phyloP scores from a whole-genome alignment of 2,888 invertebrate species.

The Cheilosia impressa region DNA sequence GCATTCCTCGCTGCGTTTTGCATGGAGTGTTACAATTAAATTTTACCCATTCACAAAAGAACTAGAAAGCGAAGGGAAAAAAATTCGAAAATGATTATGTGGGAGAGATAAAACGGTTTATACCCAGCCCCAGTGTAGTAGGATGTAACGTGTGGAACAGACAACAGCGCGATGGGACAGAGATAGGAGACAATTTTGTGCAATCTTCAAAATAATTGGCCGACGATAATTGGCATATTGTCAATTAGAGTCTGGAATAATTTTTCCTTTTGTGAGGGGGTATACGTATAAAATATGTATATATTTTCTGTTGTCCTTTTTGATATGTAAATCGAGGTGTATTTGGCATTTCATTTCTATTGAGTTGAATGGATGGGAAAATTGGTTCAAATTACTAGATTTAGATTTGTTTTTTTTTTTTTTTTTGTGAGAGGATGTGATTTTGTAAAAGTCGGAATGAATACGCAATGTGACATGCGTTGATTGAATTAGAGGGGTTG shows the following conservation, averaged over 20 bases:
- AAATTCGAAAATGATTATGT: slow-evolving; percentile 65
- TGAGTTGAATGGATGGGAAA: slow-evolving; percentile 74
- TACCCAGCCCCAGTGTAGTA: slow-evolving; percentile 36
- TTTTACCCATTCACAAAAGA: slow-evolving; percentile 66
- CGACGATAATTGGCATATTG: slow-evolving; percentile 79
- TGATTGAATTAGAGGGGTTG: slow-evolving; percentile 58
- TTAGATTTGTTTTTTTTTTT: slow-evolving; percentile 10
- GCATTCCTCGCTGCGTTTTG: slow-evolving; percentile 34
- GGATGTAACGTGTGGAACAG: slow-evolving; percentile 27
- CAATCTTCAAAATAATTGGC: slow-evolving; percentile 79
- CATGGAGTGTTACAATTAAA: slow-evolving; percentile 73
- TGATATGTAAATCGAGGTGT: neutral
- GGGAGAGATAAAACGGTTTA: slow-evolving; percentile 70
- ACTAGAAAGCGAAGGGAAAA: slow-evolving; percentile 3
- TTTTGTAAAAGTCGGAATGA: slow-evolving; percentile 20
- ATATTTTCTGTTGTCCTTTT: slow-evolving; percentile 37
- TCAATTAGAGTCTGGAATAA: slow-evolving; percentile 77
- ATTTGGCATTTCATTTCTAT: slow-evolving; percentile 50
- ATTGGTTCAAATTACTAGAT: slow-evolving; percentile 74
- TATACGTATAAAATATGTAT: slow-evolving; percentile 37
- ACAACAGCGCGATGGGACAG: slow-evolving; percentile 24
- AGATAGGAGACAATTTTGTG: slow-evolving; percentile 76
- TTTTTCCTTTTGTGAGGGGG: slow-evolving; percentile 47
- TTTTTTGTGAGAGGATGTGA: slow-evolving; percentile 40
- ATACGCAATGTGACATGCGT: slow-evolving; percentile 19